Percentiles rank a stretch among this genome's conserved stretches.
phyloP scores from a whole-genome alignment of 2,113 vertebrate species.

The Cygnus buccinator region DNA sequence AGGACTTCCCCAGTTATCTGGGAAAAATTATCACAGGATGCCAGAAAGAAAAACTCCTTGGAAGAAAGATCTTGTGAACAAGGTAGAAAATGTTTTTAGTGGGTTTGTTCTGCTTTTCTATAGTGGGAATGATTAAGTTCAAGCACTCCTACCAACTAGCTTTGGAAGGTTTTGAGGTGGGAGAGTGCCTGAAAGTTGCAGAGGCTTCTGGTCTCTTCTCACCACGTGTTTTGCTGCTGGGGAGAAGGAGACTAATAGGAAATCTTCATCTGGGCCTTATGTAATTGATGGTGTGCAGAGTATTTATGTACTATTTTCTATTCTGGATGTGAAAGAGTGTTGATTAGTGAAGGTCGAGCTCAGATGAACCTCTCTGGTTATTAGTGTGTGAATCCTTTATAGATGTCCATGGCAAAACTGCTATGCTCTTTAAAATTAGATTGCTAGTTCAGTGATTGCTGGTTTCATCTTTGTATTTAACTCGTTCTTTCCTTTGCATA shows the following conservation, averaged over 20 bases:
- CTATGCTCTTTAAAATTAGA: not conserved
- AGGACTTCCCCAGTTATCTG: not conserved
- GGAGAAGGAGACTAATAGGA: not conserved
- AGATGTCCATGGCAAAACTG: not conserved
- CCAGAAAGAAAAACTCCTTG: not conserved
- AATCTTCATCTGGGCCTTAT: not conserved
- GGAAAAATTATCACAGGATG: not conserved
- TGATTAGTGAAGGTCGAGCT: not conserved
- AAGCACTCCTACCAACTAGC: not conserved
- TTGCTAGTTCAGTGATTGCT: not conserved
- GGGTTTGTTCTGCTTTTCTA: not conserved
- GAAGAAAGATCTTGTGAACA: not conserved
- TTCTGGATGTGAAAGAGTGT: not conserved
- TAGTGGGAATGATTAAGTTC: not conserved
- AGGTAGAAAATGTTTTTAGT: not conserved
- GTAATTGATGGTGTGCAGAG: not conserved
- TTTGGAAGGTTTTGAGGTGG: not conserved
- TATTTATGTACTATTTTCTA: accelerated
- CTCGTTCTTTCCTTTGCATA: not conserved
- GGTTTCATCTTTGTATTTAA: not conserved
- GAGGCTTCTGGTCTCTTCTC: not conserved
- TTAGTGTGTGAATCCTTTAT: not conserved
- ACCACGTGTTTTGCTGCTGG: not conserved
- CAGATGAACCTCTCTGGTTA: not conserved
- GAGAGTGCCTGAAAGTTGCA: not conserved